Base-by-base conservation (phyloP, 2,113 vertebrate genomes). In the Apodemus sylvaticus region DNA sequence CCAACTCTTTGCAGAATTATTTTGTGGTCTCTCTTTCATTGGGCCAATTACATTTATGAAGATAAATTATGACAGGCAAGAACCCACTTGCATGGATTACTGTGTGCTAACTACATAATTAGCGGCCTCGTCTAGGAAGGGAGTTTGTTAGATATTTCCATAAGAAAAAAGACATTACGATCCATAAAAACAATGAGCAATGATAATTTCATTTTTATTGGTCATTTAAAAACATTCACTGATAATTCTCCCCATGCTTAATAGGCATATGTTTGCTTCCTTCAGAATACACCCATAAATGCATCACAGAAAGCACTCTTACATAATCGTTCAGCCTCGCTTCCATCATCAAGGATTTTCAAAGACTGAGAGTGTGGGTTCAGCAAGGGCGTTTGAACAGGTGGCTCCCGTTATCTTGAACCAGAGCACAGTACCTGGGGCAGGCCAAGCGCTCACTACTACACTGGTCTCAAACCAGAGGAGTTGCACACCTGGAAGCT, bases 171-270 rank as follows among this genome's bases (percentile, higher is more conserved):
- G 90, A 93, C 94, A 97, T 97, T 97, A 97, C 87, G 93, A 94
- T 91, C 97, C 95, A 97, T 97, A 97, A 97, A 97, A 97, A 97
- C 96, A 97, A 97, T 91, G 94, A 97, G 86, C 89, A 97, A 97
- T 92, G 92, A 97, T 97, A 90, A 97, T 97, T 97, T 97, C 96
- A 97, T 96, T 97, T 98, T 98, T 98, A 97, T 98, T 97, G 95
- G 97, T 97, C 97, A 96, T 97, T 97, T 98, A 94, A 96, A 97
- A 97, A 94, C 96, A 95, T 96, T 97, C 93, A 48, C 96, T 95
- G 96, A 97, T 97, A 95, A 97, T 97, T 97, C 92, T 92, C 76
- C 87, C 92, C 31, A 45, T 87, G 68, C 91, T 96, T 96, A 97
- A 97, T 95, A 96, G 95, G 89, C 96, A 94, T 89, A 92, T 96